These are phyloP conservation scores for Terebella lapidaria DNA, from an alignment of 2,888 invertebrate genomes.

Conservation along the genomic window DNA sequence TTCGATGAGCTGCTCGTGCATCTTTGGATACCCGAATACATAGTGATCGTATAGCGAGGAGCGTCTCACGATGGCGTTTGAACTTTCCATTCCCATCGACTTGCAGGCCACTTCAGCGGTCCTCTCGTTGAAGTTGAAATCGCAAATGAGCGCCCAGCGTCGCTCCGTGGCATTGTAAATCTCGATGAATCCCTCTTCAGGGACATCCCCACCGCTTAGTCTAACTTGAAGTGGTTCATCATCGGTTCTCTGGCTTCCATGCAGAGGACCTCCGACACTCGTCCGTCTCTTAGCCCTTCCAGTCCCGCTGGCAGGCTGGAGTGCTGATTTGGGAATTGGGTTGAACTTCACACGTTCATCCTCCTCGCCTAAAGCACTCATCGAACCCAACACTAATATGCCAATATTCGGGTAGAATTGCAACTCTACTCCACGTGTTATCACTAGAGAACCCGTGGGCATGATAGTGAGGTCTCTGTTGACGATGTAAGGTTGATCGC, in stretches of 20 bases:
- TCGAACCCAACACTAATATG: conserved; percentile 84
- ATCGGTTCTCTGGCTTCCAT: too few relatives aligned
- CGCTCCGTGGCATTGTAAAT: conserved; percentile 90
- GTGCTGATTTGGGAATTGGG: conserved; percentile 10
- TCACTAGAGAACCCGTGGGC: conserved; percentile 82
- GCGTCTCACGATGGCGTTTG: conserved; percentile 82
- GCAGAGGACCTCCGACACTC: neutral
- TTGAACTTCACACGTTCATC: conserved; percentile 18
- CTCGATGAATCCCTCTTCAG: conserved; percentile 81
- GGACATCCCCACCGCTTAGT: conserved; percentile 73
- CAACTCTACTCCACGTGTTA: conserved; percentile 81
- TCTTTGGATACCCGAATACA: conserved; percentile 45
- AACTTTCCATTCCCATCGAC: conserved; percentile 81
- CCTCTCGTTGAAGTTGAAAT: conserved; percentile 84
- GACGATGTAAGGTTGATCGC: conserved; percentile 54
- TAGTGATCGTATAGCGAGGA: conserved; percentile 47
- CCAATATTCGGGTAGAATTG: conserved; percentile 95
- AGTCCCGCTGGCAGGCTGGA: neutral
- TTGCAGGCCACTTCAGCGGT: conserved; percentile 95
- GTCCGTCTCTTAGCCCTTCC: neutral
- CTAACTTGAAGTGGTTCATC: conserved; percentile 50
- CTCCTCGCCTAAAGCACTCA: conserved; percentile 72
- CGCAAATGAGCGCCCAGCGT: conserved; percentile 96
- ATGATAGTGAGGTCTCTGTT: conserved; percentile 91
- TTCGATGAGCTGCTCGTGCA: conserved; percentile 41